Conservation (phyloP, 2,797 vertebrate genomes). For the Darevskia mixta region DNA sequence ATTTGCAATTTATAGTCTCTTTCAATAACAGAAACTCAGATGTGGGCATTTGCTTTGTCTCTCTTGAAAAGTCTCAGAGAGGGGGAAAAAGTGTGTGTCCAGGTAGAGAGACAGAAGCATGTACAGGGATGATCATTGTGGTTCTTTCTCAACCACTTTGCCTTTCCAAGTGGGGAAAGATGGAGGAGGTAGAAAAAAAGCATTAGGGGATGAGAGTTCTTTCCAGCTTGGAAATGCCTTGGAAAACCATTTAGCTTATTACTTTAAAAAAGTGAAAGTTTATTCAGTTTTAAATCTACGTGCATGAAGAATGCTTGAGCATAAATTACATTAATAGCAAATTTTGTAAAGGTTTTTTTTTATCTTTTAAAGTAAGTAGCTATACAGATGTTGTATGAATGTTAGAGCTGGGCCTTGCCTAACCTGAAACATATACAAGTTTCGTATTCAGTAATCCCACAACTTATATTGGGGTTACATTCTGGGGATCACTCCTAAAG, state of each 20-base stretch:
- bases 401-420: background rate
- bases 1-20: too few species aligned
- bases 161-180: background rate
- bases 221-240: background rate
- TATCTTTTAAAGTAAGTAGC: background rate
- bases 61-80: background rate
- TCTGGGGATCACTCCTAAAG: too few species aligned
- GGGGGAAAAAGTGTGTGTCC: background rate
- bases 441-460: too few species aligned
- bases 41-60: background rate
- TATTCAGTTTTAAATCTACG: background rate
- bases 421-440: background rate
- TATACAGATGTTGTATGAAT: background rate
- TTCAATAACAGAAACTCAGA: background rate
- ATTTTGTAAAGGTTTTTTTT: background rate
- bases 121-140: background rate
- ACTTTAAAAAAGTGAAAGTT: background rate
- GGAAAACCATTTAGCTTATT: background rate
- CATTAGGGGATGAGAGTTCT: background rate
- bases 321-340: background rate
- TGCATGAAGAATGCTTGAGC: background rate
- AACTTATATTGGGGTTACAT: too few species aligned
- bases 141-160: background rate
- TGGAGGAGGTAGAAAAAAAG: background rate
- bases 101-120: background rate